phyloP scores from a whole-genome alignment of 2,797 vertebrate species.

The Semaprochilodus insignis region DNA sequence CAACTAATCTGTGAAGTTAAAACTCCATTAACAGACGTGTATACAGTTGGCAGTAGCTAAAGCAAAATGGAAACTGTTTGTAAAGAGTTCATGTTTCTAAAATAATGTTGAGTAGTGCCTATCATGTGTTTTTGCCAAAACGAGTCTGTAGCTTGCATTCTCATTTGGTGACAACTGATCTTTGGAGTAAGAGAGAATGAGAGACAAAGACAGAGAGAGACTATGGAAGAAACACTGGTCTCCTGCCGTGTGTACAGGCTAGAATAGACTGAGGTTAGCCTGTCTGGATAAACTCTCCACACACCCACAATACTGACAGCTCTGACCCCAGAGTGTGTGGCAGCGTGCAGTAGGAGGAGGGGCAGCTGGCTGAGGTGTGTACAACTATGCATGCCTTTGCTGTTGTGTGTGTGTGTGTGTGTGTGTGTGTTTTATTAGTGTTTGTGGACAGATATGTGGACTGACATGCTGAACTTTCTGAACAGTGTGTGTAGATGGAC shows the following conservation, averaged over 20 bases:
- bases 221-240: background rate
- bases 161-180: too few species aligned
- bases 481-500: conserved; percentile 37
- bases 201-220: conserved; percentile 20
- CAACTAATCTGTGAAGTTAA: too few species aligned
- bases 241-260: conserved; percentile 24
- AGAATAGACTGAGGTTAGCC: background rate
- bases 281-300: conserved; percentile 37
- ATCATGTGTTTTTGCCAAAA: too few species aligned
- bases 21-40: too few species aligned
- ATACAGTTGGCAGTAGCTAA: too few species aligned
- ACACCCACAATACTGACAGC: conserved; percentile 53
- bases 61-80: too few species aligned
- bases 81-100: too few species aligned
- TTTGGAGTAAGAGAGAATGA: conserved; percentile 26
- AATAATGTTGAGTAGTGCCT: too few species aligned
- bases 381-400: background rate
- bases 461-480: conserved; percentile 48
- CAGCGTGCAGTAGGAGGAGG: conserved; percentile 12
- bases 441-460: conserved; percentile 39
- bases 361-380: conserved; percentile 25
- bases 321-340: conserved; percentile 37
- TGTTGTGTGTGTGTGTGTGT: conserved; percentile 29
- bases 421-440: conserved; percentile 49
- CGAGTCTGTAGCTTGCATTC: too few species aligned